Evolutionary conservation across 2,113 vertebrate species (phyloP).

Genomic region (Oncorhynchus kisutch): DNA sequence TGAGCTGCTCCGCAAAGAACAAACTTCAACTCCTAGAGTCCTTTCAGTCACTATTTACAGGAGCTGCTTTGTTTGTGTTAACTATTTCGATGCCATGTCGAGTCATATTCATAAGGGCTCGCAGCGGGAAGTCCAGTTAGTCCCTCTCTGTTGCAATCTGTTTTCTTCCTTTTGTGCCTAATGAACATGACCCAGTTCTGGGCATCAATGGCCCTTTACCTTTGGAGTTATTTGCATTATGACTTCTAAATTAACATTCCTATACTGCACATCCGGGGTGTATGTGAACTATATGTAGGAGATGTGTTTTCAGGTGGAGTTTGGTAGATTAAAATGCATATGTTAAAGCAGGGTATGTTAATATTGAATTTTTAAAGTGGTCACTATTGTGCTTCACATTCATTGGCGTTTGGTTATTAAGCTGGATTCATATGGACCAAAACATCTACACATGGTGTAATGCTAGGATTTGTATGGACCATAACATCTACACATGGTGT

Average conservation of each 20-base stretch:
- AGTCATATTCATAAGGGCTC: no score
- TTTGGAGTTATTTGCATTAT: not conserved
- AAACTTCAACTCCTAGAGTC: not conserved
- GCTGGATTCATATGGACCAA: not conserved
- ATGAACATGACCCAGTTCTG: no score
- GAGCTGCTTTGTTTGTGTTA: not conserved
- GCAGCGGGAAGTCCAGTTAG: no score
- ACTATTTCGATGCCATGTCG: not conserved
- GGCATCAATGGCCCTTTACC: not conserved
- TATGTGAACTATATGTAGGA: no score
- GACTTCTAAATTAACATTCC: not conserved
- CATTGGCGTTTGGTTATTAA: not conserved
- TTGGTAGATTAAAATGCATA: no score
- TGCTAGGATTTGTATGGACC: no score
- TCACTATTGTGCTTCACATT: not conserved
- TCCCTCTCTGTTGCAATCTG: no score
- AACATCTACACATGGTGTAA: no score
- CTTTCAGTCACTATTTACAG: not conserved
- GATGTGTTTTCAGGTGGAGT: no score
- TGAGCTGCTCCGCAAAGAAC: slow-evolving; percentile 46
- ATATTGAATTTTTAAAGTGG: not conserved
- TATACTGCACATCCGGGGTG: not conserved
- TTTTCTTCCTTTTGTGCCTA: no score
- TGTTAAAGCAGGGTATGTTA: not conserved
- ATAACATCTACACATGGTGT: no score